Conservation (phyloP, 2,888 invertebrate genomes). For the Carpatolechia fugitivella region DNA sequence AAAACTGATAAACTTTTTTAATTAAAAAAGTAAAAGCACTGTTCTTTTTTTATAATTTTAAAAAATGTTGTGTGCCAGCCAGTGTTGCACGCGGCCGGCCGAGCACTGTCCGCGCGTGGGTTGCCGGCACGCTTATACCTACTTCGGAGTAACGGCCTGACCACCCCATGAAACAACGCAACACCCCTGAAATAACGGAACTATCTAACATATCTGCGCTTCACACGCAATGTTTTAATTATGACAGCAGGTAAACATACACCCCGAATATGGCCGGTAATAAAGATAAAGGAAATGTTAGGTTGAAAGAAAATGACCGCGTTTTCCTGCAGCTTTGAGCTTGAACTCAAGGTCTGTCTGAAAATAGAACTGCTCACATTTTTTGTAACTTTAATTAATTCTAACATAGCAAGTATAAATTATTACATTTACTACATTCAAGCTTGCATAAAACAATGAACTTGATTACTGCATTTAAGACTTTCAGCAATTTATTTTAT, state of each 20-base stretch:
- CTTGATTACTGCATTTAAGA: too few relatives aligned
- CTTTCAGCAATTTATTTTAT: too few relatives aligned
- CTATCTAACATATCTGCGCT: conserved; percentile 25
- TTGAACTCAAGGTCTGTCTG: background rate
- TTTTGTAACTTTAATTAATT: background rate
- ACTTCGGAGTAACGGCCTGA: conserved; percentile 51
- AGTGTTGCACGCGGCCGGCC: conserved; percentile 67
- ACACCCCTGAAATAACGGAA: conserved; percentile 53
- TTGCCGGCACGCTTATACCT: conserved; percentile 63
- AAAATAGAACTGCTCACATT: background rate
- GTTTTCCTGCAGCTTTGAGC: background rate
- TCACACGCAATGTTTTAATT: conserved; percentile 52
- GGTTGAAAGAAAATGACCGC: background rate
- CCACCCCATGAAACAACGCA: conserved; percentile 63
- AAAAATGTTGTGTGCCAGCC: conserved; percentile 56
- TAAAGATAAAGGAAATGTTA: background rate
- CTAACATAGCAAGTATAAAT: background rate
- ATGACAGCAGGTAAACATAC: conserved; percentile 30
- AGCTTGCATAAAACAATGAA: background rate
- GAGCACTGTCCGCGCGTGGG: conserved; percentile 67
- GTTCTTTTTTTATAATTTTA: conserved; percentile 19
- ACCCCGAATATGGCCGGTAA: background rate
- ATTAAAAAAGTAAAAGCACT: background rate
- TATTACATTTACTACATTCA: background rate
- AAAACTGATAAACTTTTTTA: conserved; percentile 22